Evolutionary conservation across 2,888 invertebrate genomes (phyloP).

Genomic region (Caenorhabditis zanzibari): DNA sequence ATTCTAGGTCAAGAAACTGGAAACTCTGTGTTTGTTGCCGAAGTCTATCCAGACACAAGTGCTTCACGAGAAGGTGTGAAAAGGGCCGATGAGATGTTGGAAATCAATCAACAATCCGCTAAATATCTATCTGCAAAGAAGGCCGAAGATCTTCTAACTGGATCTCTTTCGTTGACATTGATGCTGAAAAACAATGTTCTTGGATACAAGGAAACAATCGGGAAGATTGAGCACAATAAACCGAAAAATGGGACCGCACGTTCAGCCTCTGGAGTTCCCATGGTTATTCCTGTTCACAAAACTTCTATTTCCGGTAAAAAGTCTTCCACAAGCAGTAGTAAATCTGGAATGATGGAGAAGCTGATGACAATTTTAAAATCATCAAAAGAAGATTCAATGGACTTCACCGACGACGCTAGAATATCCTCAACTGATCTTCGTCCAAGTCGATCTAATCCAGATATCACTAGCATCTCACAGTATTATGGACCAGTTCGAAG

Average conservation of each 20-base stretch:
- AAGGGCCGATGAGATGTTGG: constrained; percentile 92
- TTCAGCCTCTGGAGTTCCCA: constrained; percentile 47
- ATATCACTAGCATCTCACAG: constrained; percentile 82
- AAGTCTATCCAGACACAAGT: constrained; percentile 93
- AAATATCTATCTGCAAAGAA: constrained; percentile 93
- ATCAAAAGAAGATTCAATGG: constrained; percentile 67
- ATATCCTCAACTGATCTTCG: constrained; percentile 76
- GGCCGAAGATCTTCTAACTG: constrained; percentile 71
- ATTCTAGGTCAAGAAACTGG: constrained; percentile 50
- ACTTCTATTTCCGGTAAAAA: constrained; percentile 37
- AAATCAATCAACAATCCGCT: constrained; percentile 98
- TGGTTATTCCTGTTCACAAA: constrained; percentile 69
- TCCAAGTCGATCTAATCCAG: constrained; percentile 84
- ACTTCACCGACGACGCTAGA: constrained; percentile 76
- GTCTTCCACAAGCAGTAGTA: constrained; percentile 39
- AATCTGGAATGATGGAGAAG: constrained; percentile 81
- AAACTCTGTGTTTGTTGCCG: constrained; percentile 55
- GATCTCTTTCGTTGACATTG: constrained; percentile 88
- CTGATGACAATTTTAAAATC: constrained; percentile 79
- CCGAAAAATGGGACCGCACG: constrained; percentile 39
- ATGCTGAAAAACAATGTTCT: constrained; percentile 97
- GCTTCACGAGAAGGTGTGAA: constrained; percentile 97
- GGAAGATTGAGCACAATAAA: constrained; percentile 53
- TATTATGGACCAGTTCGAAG: constrained; percentile 78
- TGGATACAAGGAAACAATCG: constrained; percentile 81